phyloP scores from a whole-genome alignment of 2,888 invertebrate species.

The Aethes cnicana region DNA sequence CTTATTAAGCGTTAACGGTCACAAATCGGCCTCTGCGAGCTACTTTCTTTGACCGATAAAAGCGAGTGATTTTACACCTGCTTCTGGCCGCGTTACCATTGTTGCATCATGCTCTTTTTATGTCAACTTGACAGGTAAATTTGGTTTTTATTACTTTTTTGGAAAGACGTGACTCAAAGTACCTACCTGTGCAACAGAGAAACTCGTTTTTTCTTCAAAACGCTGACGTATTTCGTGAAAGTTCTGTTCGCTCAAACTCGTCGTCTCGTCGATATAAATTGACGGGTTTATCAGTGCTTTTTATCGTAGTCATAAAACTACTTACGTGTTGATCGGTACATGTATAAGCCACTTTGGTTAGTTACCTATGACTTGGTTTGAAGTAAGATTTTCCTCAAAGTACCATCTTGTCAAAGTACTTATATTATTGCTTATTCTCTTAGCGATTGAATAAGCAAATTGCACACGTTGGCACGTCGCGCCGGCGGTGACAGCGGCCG shows the following conservation, averaged over 20 bases:
- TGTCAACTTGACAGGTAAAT: not conserved
- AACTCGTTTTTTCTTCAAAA: too few species aligned
- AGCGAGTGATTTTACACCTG: conserved; percentile 47
- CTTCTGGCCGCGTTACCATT: conserved; percentile 34
- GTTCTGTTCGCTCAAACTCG: too few species aligned
- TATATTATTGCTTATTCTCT: conserved; percentile 4
- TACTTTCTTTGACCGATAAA: conserved; percentile 68
- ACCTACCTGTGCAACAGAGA: too few species aligned
- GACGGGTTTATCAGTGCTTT: too few species aligned
- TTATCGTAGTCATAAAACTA: too few species aligned
- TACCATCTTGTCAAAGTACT: not conserved
- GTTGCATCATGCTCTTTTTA: conserved; percentile 42
- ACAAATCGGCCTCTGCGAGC: conserved; percentile 45
- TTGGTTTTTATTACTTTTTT: too few species aligned
- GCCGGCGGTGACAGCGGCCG: conserved; percentile 48
- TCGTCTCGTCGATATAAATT: too few species aligned
- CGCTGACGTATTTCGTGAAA: too few species aligned
- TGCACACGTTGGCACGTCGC: conserved; percentile 36
- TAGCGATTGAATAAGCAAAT: conserved; percentile 31
- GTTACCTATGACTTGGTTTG: not conserved
- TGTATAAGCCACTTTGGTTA: too few species aligned
- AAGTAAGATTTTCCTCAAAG: not conserved
- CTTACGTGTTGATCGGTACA: too few species aligned
- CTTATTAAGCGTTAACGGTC: conserved; percentile 42
- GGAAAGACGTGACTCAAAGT: too few species aligned